A percentile compares a stretch with the other conserved stretches of the same genome.
Conservation (phyloP, 2,888 invertebrate species). For the Dorcus parallelipipedus region DNA sequence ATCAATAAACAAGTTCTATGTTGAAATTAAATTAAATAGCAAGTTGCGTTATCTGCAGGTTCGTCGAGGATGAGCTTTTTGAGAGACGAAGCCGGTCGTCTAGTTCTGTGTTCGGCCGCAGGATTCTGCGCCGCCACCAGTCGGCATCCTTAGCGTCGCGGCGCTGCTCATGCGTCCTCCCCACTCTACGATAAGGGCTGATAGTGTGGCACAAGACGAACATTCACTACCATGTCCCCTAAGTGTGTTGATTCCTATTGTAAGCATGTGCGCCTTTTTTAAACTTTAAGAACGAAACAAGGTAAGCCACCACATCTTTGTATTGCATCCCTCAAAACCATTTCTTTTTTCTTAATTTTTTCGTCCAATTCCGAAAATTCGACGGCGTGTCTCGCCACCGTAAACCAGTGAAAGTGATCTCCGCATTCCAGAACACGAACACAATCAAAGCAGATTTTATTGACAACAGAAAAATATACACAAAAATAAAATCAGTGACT, state of each 20-base stretch:
- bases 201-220: slow-evolving; percentile 51
- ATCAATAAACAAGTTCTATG: too few relatives aligned
- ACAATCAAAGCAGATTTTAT: too few relatives aligned
- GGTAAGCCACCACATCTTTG: slow-evolving; percentile 37
- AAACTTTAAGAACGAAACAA: slow-evolving; percentile 45
- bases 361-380: not conserved
- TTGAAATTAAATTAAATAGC: too few relatives aligned
- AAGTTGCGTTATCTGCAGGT: too few relatives aligned
- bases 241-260: slow-evolving; percentile 51
- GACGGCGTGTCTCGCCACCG: too few relatives aligned
- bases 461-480: too few relatives aligned
- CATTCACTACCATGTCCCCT: slow-evolving; percentile 52
- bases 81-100: not conserved
- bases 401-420: too few relatives aligned
- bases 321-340: slow-evolving; percentile 8
- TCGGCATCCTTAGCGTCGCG: slow-evolving; percentile 50
- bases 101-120: slow-evolving; percentile 19
- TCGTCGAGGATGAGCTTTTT: too few relatives aligned
- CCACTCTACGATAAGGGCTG: slow-evolving; percentile 50
- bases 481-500: too few relatives aligned
- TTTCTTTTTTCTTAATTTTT: slow-evolving; percentile 19
- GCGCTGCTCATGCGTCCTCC: slow-evolving; percentile 51
- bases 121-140: slow-evolving; percentile 45
- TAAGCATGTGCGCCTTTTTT: slow-evolving; percentile 50
- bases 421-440: too few relatives aligned